phyloP scores from a whole-genome alignment of 2,797 vertebrate genomes.

The Pseudochirops cupreus region DNA sequence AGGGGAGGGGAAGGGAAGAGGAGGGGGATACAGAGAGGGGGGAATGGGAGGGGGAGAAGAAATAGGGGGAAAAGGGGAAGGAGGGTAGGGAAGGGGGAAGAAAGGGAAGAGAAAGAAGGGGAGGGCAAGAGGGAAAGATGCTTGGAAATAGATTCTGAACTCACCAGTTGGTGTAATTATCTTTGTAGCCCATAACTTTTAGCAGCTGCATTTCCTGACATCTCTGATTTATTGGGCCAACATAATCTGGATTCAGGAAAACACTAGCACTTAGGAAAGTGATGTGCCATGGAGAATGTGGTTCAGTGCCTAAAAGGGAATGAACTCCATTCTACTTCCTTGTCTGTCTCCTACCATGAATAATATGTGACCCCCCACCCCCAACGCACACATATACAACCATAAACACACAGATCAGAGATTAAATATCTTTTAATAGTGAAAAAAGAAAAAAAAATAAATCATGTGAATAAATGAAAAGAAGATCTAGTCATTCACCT shows the following conservation, averaged over 20 bases:
- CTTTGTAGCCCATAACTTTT: slow-evolving; percentile 32
- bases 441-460: background rate
- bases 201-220: slow-evolving; percentile 43
- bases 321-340: background rate
- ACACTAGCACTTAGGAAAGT: slow-evolving; percentile 1
- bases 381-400: too few relatives aligned
- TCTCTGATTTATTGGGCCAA: slow-evolving; percentile 22
- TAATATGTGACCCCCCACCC: background rate
- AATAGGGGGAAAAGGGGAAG: background rate
- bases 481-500: background rate
- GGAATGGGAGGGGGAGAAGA: background rate
- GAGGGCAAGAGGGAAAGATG: background rate
- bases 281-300: background rate
- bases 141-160: slow-evolving; percentile 39
- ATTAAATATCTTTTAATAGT: background rate
- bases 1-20: background rate
- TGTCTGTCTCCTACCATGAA: background rate
- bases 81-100: too few relatives aligned
- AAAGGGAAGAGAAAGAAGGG: too few relatives aligned
- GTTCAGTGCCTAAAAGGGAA: background rate
- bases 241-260: slow-evolving; percentile 4
- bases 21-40: background rate
- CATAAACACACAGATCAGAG: too few relatives aligned
- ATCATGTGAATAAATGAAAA: background rate
- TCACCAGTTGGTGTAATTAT: slow-evolving; percentile 17